phyloP scores from a whole-genome alignment of 2,888 invertebrate species.

The Sepioteuthis lessoniana region DNA sequence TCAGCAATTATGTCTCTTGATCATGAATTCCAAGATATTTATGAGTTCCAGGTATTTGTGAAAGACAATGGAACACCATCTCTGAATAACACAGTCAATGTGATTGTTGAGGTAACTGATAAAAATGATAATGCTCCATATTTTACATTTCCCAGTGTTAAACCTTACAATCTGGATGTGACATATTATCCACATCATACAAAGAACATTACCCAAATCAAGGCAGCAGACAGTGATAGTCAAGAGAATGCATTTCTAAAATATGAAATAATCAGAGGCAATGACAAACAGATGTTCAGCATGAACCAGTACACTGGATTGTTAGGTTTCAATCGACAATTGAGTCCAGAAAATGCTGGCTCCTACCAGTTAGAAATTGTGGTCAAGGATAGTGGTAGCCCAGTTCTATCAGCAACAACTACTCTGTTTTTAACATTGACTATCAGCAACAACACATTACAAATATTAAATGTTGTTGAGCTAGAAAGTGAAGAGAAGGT shows the following conservation, averaged over 20 bases:
- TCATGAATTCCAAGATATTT: slow-evolving; percentile 33
- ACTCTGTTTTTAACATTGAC: neutral
- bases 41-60: neutral
- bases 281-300: slow-evolving; percentile 1
- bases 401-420: slow-evolving; percentile 23
- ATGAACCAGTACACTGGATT: slow-evolving; percentile 33
- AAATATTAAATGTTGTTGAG: slow-evolving; percentile 8
- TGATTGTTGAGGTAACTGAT: slow-evolving; percentile 21
- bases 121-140: slow-evolving; percentile 23
- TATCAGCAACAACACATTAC: neutral
- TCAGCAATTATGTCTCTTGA: slow-evolving; percentile 14
- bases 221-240: neutral
- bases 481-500: neutral
- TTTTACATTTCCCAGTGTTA: slow-evolving; percentile 23
- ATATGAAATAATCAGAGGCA: slow-evolving; percentile 13
- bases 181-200: neutral
- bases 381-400: slow-evolving; percentile 20
- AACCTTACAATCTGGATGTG: neutral
- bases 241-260: slow-evolving; percentile 23
- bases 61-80: slow-evolving; percentile 23
- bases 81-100: neutral
- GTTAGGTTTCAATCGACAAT: neutral
- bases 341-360: neutral
- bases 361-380: slow-evolving; percentile 7
- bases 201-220: neutral